Base-by-base conservation (phyloP, 2,888 invertebrate genomes). In the Gastrophysa polygoni region DNA sequence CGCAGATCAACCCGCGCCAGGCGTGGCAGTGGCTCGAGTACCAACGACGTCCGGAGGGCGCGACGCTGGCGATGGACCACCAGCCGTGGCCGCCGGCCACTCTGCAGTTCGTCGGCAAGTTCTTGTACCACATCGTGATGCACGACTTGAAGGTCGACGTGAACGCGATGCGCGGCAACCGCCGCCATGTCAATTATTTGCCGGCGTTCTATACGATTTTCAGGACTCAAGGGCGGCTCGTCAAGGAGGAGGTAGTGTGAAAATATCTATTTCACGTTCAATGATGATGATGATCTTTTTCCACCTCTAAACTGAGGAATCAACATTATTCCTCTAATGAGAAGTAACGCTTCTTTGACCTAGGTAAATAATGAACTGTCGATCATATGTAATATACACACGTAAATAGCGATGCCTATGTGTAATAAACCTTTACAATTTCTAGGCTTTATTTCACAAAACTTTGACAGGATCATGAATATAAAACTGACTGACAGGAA, bases 41-140 rank as follows among this genome's bases (percentile, higher is more conserved):
- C 67, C 79, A 83, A n/a, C 66, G 68, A 16, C 73, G 71, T 57
- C 11, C n/a, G 10, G 51, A 64, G 5, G 81, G 80, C 3, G 71
- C 79, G 0, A 78, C 79, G 2, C 70, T 80, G 43, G 34, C 64
- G 6, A 77, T 78, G 72, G 78, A 77, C 52, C 80, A 89, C 67
- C 82, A 83, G 10, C 78, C 82, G 0, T 95, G 94, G 95, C 89
- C 91, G 0, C 77, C 83, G 10, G 84, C 86, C 62, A 85, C 90
- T 49, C 78, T 89, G 8, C 79, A 82, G 52, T 86, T 85, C 46
- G 83, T 96, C 50, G 96, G 96, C 38, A 90, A 90, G 73, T 93
- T 95, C 80, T 83, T 97, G 0, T 95, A 93, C 78, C 90, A 92
- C 70, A 92, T 96, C 47, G 88, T 96, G 11, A 86, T 95, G 76